phyloP scores from a whole-genome alignment of 2,888 invertebrate species.

The Ophion costatus region DNA sequence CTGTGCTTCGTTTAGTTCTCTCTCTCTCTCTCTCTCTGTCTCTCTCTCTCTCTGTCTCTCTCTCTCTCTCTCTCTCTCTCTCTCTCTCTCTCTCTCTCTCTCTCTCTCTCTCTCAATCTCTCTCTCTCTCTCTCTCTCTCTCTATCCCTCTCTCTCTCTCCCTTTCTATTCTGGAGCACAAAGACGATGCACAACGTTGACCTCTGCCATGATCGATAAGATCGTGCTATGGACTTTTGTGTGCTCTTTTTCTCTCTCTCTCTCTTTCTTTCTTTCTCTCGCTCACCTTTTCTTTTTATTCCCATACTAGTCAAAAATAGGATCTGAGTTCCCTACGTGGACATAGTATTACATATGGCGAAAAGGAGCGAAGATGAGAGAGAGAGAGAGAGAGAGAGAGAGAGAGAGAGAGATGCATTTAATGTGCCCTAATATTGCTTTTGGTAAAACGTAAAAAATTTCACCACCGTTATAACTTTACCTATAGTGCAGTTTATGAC shows the following conservation, averaged over 20 bases:
- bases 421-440: too few relatives aligned
- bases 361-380: too few relatives aligned
- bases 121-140: slow-evolving; percentile 18
- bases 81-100: slow-evolving; percentile 51
- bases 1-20: slow-evolving; percentile 49
- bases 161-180: slow-evolving; percentile 43
- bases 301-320: background rate
- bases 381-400: too few relatives aligned
- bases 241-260: slow-evolving; percentile 30
- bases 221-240: slow-evolving; percentile 63
- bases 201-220: slow-evolving; percentile 63
- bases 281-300: background rate
- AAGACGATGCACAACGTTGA: slow-evolving; percentile 46
- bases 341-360: background rate
- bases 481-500: too few relatives aligned
- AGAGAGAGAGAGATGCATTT: too few relatives aligned
- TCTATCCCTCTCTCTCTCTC: slow-evolving; percentile 41
- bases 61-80: slow-evolving; percentile 48
- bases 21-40: slow-evolving; percentile 39
- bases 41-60: slow-evolving; percentile 46
- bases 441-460: too few relatives aligned
- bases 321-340: background rate
- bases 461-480: too few relatives aligned
- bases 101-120: slow-evolving; percentile 51
- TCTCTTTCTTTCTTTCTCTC: background rate